Evolutionary conservation across 2,888 invertebrate species (phyloP), one percentile per base, ranked within the genome.

Genomic region (Deilephila elpenor): DNA sequence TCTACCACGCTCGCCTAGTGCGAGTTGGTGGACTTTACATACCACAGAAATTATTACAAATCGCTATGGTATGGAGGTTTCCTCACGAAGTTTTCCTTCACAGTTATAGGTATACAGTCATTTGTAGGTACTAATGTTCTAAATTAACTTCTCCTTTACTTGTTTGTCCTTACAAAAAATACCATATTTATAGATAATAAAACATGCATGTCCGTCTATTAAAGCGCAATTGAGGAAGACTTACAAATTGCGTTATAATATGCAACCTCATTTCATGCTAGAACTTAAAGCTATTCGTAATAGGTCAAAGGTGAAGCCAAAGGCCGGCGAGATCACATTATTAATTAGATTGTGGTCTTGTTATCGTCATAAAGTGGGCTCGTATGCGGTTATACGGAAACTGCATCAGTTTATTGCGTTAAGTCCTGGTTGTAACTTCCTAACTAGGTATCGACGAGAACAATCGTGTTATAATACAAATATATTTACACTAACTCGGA

Each of bases 341-440:
- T 75, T 79, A 78, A 75, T 78, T 75, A 76, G 74, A 72, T 78
- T 78, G 79, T 75, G 78, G 78, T 72, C 72, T 76, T 77, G 71
- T 80, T 79, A 83, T 82, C 79, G 77, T 77, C 79, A 79, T 76
- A 79, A 75, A 80, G 80, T 77, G 75, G 76, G 78, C 79, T 82
- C 78, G 79, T 80, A 81, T 77, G 78, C 72, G 81, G 81, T 77
- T 75, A 74, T 70, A 71, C 71, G 59, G 71, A 73, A 72, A 75
- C 79, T 77, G 77, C 77, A 78, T 70, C 73, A 73, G 74, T 78
- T 77, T 79, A 83, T 82, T 80, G 78, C 75, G 75, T 83, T 83
- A 83, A 71, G 76, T 79, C 70, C 5, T 51, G 51, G 51, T 25
- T 67, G 51, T 67, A 67, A 25, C 51, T 67, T 25, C 51, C 44